Evolutionary conservation across 2,797 vertebrate species (phyloP), one percentile per base, ranked within the genome.

Genomic region (Sebastes taczanowskii): DNA sequence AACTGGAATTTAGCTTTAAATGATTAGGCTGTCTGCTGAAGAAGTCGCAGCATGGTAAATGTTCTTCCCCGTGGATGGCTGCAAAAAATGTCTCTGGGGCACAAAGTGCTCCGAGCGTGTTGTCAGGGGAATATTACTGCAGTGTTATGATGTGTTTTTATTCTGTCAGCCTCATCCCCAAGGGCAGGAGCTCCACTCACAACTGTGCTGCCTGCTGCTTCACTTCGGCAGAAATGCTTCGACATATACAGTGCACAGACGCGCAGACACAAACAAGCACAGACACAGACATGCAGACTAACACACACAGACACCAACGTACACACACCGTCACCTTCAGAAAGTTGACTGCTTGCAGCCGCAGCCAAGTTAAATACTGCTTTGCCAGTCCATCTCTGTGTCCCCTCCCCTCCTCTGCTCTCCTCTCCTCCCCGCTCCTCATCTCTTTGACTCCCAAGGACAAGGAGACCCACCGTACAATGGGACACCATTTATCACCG

Each of bases 401-500:
- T 74, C 75, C 77, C 71, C 78, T 69, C 76, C 67, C 72, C 71
- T 73, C 68, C 80, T 13, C 61, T 59, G 20, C 71, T 13, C 78
- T 69, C 6, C 63, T 29, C 71, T 56, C 81, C 85, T 88, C 87
- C 80, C 84, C 61, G 80, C 78, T 78, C 62, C 86, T 89, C 90
- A 80, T 90, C 87, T 90, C 86, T 90, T 83, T 79, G 89, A 89
- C 89, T 93, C 89, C 92, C 93, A 95, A 95, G 95, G 95, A 94
- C 94, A 94, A 90, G 91, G 83, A 91, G 92, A 91, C 87, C 90
- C 91, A 86, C 85, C 52, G 81, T 91, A 93, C 92, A 90, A 92
- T 89, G 80, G 91, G 91, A 88, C 89, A 72, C 91, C 91, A 95
- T 95, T 95, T 94, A 95, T 95, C 95, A 95, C 92, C 4, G 71